Conservation (phyloP, 2,888 invertebrate genomes). For the Thalpophila matura region DNA sequence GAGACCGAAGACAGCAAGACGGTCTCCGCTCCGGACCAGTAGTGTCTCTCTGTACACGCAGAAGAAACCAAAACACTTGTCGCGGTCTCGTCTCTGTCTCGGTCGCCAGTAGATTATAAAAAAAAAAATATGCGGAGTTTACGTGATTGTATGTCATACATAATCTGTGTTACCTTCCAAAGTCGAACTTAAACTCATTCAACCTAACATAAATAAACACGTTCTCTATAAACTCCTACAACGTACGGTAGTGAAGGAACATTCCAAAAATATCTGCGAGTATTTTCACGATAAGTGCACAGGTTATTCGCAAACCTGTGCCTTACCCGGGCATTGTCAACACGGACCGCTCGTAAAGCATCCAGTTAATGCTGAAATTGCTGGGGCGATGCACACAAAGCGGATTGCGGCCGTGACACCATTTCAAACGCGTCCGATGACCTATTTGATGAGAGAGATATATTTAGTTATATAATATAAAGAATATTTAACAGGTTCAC, state of each 20-base stretch:
- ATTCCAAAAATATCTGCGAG: neutral
- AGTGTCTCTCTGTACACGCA: no score
- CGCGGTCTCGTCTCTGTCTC: no score
- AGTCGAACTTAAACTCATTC: neutral
- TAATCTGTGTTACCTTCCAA: no score
- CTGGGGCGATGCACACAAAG: slow-evolving; percentile 51
- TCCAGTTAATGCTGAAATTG: slow-evolving; percentile 50
- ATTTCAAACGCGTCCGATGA: slow-evolving; percentile 44
- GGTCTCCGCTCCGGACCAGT: no score
- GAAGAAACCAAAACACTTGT: no score
- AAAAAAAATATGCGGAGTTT: no score
- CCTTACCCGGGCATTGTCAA: slow-evolving; percentile 40
- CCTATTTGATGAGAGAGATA: slow-evolving; percentile 38
- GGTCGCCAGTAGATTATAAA: no score
- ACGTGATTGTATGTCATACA: no score
- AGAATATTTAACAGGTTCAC: no score
- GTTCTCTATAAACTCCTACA: neutral
- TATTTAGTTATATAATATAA: slow-evolving; percentile 7
- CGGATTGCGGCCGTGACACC: slow-evolving; percentile 51
- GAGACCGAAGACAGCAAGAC: no score
- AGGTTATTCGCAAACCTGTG: slow-evolving; percentile 27
- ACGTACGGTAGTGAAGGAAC: neutral
- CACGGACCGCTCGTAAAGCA: slow-evolving; percentile 42
- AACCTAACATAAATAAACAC: neutral
- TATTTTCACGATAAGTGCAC: slow-evolving; percentile 2